phyloP scores from a whole-genome alignment of 2,888 invertebrate genomes.

The Saturnia japonica region DNA sequence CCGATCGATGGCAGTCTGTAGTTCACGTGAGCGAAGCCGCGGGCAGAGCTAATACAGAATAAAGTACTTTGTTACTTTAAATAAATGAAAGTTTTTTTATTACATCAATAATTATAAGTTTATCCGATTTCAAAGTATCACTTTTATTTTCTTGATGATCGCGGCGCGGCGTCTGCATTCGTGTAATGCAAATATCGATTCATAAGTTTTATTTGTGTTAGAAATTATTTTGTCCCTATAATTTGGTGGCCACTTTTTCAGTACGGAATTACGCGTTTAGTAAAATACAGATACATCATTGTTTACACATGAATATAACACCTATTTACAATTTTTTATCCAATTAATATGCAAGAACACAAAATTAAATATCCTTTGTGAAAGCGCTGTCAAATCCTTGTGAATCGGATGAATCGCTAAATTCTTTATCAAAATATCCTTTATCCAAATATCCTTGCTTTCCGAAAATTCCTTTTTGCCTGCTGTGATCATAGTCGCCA shows the following conservation, averaged over 20 bases:
- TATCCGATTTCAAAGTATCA: no score
- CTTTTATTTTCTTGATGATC: no score
- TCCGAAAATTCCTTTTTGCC: constrained; percentile 68
- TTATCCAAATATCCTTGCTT: constrained; percentile 75
- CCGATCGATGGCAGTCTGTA: no score
- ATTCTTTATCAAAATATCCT: constrained; percentile 75
- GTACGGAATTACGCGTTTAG: neutral
- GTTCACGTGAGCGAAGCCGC: no score
- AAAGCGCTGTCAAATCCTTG: constrained; percentile 68
- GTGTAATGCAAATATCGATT: no score
- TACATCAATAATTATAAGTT: no score
- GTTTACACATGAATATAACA: neutral
- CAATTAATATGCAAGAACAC: neutral
- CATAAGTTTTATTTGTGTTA: no score
- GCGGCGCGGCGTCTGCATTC: no score
- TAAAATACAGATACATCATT: neutral
- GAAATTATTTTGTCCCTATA: no score
- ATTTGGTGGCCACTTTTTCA: neutral
- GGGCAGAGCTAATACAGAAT: no score
- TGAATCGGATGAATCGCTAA: constrained; percentile 70
- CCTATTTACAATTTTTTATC: neutral
- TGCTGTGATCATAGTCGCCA: constrained; percentile 64
- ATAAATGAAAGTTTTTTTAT: no score
- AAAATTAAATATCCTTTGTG: constrained; percentile 38
- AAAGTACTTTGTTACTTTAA: no score